These are phyloP conservation scores for Parazoanthus atlanticus DNA, from an alignment of 92 coral and sea anemone species.

Conservation along the genomic window DNA sequence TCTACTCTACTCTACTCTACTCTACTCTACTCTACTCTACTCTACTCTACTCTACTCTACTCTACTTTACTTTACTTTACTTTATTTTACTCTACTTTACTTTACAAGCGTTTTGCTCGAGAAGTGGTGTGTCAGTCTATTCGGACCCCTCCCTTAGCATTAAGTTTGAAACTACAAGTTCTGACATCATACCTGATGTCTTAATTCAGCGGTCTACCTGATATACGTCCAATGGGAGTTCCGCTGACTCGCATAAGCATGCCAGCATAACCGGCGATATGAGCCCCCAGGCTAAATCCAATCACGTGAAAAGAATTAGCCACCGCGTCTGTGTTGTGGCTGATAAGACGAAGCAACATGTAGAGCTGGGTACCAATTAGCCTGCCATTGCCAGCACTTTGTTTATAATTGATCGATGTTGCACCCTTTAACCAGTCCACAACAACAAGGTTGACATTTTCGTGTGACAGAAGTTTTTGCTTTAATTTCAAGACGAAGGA, in stretches of 20 bases:
- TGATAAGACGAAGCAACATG: slow-evolving; percentile 46
- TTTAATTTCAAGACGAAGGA: slow-evolving; percentile 62
- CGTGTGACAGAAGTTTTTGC: slow-evolving; percentile 53
- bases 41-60: too few species aligned
- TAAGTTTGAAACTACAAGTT: too few species aligned
- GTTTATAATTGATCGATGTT: slow-evolving; percentile 55
- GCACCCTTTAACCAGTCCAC: slow-evolving; percentile 80
- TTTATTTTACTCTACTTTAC: too few species aligned
- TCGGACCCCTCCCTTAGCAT: too few species aligned
- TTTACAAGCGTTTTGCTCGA: too few species aligned
- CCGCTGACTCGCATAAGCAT: slow-evolving; percentile 49
- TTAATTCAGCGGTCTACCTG: slow-evolving; percentile 48
- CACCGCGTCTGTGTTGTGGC: slow-evolving; percentile 42
- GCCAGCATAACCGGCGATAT: slow-evolving; percentile 78
- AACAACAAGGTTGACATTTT: slow-evolving; percentile 53
- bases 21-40: too few species aligned
- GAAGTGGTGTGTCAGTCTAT: too few species aligned
- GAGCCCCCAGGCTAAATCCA: slow-evolving; percentile 81
- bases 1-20: too few species aligned
- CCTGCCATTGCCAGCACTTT: slow-evolving; percentile 62
- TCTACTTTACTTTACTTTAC: too few species aligned
- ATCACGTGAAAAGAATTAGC: slow-evolving; percentile 56
- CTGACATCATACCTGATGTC: neutral
- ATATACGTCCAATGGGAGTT: slow-evolving; percentile 61
- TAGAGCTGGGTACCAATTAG: slow-evolving; percentile 70